Evolutionary conservation across 2,113 vertebrate species (phyloP).

Genomic region (Phaethon lepturus): DNA sequence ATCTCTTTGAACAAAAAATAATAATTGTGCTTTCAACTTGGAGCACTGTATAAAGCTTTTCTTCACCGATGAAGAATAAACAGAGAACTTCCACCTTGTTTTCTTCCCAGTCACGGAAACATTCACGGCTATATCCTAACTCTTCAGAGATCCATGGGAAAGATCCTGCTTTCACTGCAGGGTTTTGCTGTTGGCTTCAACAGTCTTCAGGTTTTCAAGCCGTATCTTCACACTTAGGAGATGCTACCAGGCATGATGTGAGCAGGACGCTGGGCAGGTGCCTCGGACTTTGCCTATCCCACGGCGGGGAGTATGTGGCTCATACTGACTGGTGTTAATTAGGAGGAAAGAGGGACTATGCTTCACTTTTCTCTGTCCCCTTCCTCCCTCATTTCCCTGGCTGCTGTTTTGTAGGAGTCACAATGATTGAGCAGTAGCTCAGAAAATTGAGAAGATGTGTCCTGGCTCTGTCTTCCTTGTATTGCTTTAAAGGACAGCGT

Average conservation of each 20-base stretch:
- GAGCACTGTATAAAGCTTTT: slow-evolving; percentile 46
- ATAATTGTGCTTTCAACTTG: slow-evolving; percentile 57
- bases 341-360: neutral
- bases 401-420: rapidly evolving
- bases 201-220: neutral
- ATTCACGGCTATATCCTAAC: neutral
- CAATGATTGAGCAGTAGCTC: neutral
- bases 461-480: neutral
- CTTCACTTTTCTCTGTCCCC: neutral
- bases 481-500: neutral
- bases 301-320: neutral
- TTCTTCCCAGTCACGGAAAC: slow-evolving; percentile 3
- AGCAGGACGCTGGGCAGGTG: neutral
- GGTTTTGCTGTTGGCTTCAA: neutral
- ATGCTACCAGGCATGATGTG: neutral
- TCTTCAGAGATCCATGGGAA: slow-evolving; percentile 28
- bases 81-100: slow-evolving; percentile 33
- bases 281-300: neutral
- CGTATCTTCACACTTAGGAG: neutral
- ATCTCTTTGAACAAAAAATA: slow-evolving; percentile 69
- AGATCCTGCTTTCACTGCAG: neutral
- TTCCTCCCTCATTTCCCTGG: neutral
- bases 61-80: slow-evolving; percentile 38
- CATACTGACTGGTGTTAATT: neutral
- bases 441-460: neutral